Evolutionary conservation across 2,888 invertebrate species (phyloP).

Genomic region (Punctoribates punctum): DNA sequence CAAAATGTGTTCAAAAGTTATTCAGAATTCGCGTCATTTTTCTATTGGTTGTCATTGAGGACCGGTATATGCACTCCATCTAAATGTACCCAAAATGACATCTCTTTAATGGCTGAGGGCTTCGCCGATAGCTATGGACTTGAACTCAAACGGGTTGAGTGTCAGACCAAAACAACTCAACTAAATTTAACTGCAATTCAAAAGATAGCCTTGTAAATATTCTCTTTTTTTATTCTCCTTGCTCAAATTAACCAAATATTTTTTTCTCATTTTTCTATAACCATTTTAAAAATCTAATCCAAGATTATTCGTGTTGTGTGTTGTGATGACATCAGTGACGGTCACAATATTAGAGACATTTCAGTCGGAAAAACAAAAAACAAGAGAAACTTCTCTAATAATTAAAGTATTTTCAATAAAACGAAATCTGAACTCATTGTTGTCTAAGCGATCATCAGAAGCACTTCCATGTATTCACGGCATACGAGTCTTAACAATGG

Average conservation of each 20-base stretch:
- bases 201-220: no score
- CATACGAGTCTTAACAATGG: conserved; percentile 44
- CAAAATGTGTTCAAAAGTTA: background rate
- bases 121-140: background rate
- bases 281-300: no score
- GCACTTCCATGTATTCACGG: conserved; percentile 44
- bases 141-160: background rate
- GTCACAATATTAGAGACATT: no score
- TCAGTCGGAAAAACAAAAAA: background rate
- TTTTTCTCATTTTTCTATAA: no score
- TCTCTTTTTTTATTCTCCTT: no score
- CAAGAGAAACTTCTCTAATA: background rate
- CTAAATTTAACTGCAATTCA: no score
- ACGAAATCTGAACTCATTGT: no score
- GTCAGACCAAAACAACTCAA: background rate
- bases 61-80: conserved; percentile 42
- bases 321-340: no score
- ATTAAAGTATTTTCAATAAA: no score
- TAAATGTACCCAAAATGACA: conserved; percentile 39
- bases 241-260: no score
- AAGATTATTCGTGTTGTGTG: no score
- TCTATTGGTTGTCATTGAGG: conserved; percentile 42
- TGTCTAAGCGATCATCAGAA: background rate
- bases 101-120: conserved; percentile 24
- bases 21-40: conserved; percentile 25